Evolutionary conservation across 2,888 invertebrate species (phyloP).

Genomic region (Drosophila ezoana): DNA sequence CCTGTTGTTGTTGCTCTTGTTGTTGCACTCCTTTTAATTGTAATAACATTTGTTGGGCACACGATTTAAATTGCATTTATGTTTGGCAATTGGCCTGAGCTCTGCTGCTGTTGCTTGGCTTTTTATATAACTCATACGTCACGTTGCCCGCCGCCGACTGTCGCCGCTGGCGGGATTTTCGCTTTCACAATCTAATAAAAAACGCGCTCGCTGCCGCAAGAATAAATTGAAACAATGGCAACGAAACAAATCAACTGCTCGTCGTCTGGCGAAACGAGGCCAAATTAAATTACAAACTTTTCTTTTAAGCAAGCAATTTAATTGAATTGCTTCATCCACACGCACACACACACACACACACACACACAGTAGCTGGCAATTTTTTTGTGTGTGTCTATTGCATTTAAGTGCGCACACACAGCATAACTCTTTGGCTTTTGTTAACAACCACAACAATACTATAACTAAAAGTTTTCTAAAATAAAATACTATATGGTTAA

Average conservation of each 20-base stretch:
- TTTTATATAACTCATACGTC: slow-evolving; percentile 59
- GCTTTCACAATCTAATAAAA: slow-evolving; percentile 69
- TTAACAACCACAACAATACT: background rate
- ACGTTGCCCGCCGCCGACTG: slow-evolving; percentile 21
- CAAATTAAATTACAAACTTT: slow-evolving; percentile 75
- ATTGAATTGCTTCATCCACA: slow-evolving; percentile 60
- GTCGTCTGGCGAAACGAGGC: slow-evolving; percentile 52
- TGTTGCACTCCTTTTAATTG: slow-evolving; percentile 63
- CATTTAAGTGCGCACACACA: slow-evolving; percentile 33
- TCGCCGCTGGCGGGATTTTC: slow-evolving; percentile 31
- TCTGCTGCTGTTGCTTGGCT: slow-evolving; percentile 33
- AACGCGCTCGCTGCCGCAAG: slow-evolving; percentile 39
- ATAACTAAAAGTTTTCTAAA: slow-evolving; percentile 7
- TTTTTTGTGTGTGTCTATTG: slow-evolving; percentile 34
- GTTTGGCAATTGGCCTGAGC: slow-evolving; percentile 64
- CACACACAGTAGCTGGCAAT: slow-evolving; percentile 8
- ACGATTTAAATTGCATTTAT: slow-evolving; percentile 76
- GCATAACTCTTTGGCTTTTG: slow-evolving; percentile 16
- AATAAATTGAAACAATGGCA: slow-evolving; percentile 54
- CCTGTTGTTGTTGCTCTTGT: slow-evolving; percentile 15
- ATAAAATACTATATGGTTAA: background rate
- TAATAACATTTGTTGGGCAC: slow-evolving; percentile 72
- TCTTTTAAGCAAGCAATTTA: slow-evolving; percentile 69
- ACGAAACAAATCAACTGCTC: slow-evolving; percentile 40
- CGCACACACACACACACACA: slow-evolving; percentile 4